Conservation (phyloP, 2,888 invertebrate genomes). For the Acleris emargana region DNA sequence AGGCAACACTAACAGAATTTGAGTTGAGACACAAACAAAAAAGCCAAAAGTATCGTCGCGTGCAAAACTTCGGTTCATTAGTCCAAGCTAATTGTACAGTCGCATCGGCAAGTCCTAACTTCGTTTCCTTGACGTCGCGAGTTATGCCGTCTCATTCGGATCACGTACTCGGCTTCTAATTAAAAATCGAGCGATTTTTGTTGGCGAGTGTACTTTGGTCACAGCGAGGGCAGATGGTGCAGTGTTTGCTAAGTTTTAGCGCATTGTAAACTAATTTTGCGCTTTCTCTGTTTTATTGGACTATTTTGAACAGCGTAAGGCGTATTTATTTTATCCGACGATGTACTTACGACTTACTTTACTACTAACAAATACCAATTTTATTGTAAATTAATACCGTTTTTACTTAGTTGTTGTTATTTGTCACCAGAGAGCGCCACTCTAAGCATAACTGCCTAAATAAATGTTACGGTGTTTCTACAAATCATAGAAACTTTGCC, state of each 20-base stretch:
- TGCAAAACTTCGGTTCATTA: slow-evolving; percentile 56
- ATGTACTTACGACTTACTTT: too few relatives aligned
- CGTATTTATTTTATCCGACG: not conserved
- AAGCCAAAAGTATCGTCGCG: slow-evolving; percentile 18
- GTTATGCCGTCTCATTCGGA: slow-evolving; percentile 64
- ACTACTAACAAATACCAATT: too few relatives aligned
- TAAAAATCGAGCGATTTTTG: slow-evolving; percentile 82
- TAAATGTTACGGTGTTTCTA: too few relatives aligned
- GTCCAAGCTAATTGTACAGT: slow-evolving; percentile 71
- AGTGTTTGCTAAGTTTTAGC: slow-evolving; percentile 4
- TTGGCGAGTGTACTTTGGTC: slow-evolving; percentile 67
- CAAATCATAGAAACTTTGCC: not conserved
- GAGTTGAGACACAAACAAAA: not conserved
- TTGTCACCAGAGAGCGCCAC: too few relatives aligned
- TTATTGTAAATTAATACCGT: too few relatives aligned
- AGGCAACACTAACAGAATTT: not conserved
- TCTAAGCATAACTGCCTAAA: too few relatives aligned
- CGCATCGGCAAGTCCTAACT: slow-evolving; percentile 71
- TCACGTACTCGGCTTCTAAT: slow-evolving; percentile 77
- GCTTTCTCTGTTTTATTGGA: not conserved
- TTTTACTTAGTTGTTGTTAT: too few relatives aligned
- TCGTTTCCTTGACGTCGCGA: slow-evolving; percentile 63
- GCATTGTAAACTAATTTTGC: not conserved
- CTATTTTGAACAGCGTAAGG: not conserved
- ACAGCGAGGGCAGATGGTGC: slow-evolving; percentile 36